These are phyloP conservation scores for Tichodroma muraria DNA, from an alignment of 2,113 vertebrate genomes.

Conservation along the genomic window DNA sequence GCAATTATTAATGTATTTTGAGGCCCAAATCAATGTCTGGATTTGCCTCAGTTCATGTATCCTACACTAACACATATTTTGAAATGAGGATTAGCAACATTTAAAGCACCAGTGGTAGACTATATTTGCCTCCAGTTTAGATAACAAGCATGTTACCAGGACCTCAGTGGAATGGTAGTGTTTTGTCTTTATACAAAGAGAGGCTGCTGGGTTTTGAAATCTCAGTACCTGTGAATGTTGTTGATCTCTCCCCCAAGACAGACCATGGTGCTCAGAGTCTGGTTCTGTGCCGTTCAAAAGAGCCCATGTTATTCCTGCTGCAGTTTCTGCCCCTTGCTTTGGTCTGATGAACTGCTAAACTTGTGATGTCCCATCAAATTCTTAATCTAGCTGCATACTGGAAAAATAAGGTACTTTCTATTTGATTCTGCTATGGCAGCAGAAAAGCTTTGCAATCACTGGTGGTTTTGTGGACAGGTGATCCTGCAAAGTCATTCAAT, in stretches of 20 bases:
- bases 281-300: neutral
- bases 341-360: neutral
- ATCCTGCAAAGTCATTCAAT: conserved; percentile 35
- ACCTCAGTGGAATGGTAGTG: neutral
- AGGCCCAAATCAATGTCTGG: neutral
- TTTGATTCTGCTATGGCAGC: neutral
- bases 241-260: neutral
- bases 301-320: neutral
- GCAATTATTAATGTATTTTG: neutral
- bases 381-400: neutral
- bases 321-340: neutral
- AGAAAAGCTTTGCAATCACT: neutral
- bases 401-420: neutral
- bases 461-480: neutral
- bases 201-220: neutral
- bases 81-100: neutral
- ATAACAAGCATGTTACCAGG: neutral
- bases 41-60: neutral
- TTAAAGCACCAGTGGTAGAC: neutral
- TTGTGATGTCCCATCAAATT: neutral
- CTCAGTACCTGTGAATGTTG: neutral
- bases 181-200: neutral
- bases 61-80: neutral
- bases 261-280: neutral
- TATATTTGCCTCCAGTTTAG: neutral